Evolutionary conservation across 1,140 invertebrate genomes (phyloP), one percentile per base, ranked within the genome.

Genomic region (Zaprionus inermis): DNA sequence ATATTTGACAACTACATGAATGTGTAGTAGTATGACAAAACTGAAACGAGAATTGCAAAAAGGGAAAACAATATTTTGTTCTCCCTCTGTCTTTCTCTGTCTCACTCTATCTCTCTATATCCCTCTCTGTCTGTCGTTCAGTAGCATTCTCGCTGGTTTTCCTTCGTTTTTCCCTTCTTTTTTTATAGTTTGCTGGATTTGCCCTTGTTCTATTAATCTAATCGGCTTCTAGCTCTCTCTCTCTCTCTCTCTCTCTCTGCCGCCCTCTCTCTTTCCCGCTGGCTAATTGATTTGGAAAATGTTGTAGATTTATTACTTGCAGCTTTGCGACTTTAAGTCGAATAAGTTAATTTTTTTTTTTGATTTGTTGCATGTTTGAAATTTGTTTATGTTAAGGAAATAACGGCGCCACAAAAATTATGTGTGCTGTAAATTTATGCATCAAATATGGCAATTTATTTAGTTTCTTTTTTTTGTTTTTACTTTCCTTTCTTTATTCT

Each of bases 381-480:
- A 66, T 61, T 72, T 76, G 69, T 71, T 34, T 65, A 76, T 66
- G 60, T 72, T 76, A 76, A 76, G 59, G 20, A 52, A 58, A 58
- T 69, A 72, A 57, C 76, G 71, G 63, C 66, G 77, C 70, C 67
- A 72, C 66, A 74, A 58, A 67, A 36, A 58, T 52, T 32, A 32
- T 51, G 54, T 64, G 59, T 58, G 61, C 32, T 38, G 38, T 49
- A 71, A 80, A 89, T 88, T 89, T 89, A 88, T 88, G 83, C 70
- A 83, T 72, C 67, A 83, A 89, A 75, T 88, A 89, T 83, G 69
- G 85, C 82, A 75, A 89, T 89, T 78, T 76, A 30, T 67, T 76
- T 69, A 70, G 67, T 73, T n/a, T n/a, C n/a, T n/a, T n/a, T n/a
- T n/a, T n/a, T n/a, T n/a, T 79, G 77, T 78, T 72, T 32, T 63